A percentile compares a stretch with the other conserved stretches of the same genome.
Conservation (phyloP, 2,797 vertebrate genomes). For the Alectoris magna region DNA sequence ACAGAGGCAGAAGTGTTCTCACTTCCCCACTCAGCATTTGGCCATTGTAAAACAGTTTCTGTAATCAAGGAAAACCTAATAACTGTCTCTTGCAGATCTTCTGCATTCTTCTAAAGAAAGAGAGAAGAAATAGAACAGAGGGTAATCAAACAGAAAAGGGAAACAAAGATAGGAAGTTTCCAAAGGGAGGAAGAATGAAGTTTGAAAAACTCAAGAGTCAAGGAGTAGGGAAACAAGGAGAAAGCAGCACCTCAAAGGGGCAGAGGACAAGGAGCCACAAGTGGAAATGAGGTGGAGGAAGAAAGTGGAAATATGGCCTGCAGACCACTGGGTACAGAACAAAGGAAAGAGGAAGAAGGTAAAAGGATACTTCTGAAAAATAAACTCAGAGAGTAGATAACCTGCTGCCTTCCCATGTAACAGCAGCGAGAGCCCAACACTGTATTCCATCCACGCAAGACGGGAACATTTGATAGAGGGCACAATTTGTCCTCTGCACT, state of each 20-base stretch:
- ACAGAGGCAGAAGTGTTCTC: not conserved
- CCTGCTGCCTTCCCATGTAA: not conserved
- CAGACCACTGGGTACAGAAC: not conserved
- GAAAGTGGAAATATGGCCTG: not conserved
- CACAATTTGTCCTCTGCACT: not conserved
- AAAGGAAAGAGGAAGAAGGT: constrained; percentile 27
- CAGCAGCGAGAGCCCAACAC: not conserved
- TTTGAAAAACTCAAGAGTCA: not conserved
- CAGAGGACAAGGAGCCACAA: not conserved
- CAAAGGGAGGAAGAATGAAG: not conserved
- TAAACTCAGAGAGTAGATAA: constrained; percentile 28
- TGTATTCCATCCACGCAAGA: not conserved
- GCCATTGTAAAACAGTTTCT: not conserved
- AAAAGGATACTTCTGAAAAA: constrained; percentile 42
- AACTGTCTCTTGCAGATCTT: not conserved
- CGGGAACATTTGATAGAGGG: not conserved
- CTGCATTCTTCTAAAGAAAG: not conserved
- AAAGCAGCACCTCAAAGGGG: not conserved
- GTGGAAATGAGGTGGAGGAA: not conserved
- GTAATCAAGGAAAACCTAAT: not conserved
- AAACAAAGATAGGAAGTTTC: not conserved
- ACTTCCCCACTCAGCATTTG: not conserved
- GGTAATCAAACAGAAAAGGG: not conserved
- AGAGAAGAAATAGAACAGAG: not conserved
- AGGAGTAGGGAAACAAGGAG: rapidly evolving